These are phyloP conservation scores for Stenoptilia bipunctidactyla DNA, from an alignment of 2,888 invertebrate species.

Conservation along the genomic window DNA sequence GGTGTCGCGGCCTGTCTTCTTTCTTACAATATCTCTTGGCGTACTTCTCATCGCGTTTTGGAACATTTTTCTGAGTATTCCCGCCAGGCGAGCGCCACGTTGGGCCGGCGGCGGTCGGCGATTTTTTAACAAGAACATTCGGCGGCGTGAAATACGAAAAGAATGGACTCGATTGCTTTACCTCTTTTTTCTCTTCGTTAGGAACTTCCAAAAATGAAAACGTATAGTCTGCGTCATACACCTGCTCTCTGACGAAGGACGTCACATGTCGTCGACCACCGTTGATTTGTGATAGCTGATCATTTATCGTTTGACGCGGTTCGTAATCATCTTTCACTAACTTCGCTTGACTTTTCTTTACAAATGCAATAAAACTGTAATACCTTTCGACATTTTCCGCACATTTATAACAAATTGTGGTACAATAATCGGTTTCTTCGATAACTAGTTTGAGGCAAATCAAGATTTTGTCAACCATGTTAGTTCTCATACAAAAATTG, in stretches of 20 bases:
- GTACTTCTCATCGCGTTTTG: slow-evolving; percentile 13
- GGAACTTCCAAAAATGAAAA: slow-evolving; percentile 46
- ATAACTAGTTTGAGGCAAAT: slow-evolving; percentile 44
- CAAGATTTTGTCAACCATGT: slow-evolving; percentile 45
- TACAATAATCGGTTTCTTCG: slow-evolving; percentile 38
- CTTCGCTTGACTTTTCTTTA: slow-evolving; percentile 41
- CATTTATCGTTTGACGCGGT: slow-evolving; percentile 18
- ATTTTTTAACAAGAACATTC: slow-evolving; percentile 26
- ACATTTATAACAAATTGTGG: slow-evolving; percentile 50
- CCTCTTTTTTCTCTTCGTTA: slow-evolving; percentile 31
- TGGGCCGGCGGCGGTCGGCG: slow-evolving; percentile 17
- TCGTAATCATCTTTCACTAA: slow-evolving; percentile 19
- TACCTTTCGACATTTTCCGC: slow-evolving; percentile 46
- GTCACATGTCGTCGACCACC: slow-evolving; percentile 29
- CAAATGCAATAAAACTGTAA: slow-evolving; percentile 38
- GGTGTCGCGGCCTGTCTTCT: slow-evolving; percentile 25
- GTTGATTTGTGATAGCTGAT: background rate
- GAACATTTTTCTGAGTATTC: slow-evolving; percentile 18
- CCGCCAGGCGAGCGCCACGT: slow-evolving; percentile 36
- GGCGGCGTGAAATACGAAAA: slow-evolving; percentile 53
- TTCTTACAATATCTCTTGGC: slow-evolving; percentile 20
- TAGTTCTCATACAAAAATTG: slow-evolving; percentile 35
- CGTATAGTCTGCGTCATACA: slow-evolving; percentile 44
- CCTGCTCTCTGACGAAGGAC: slow-evolving; percentile 43
- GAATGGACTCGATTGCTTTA: slow-evolving; percentile 40